These are phyloP conservation scores for Drosophila insularis DNA, from an alignment of 1,140 invertebrate genomes.

Conservation along the genomic window DNA sequence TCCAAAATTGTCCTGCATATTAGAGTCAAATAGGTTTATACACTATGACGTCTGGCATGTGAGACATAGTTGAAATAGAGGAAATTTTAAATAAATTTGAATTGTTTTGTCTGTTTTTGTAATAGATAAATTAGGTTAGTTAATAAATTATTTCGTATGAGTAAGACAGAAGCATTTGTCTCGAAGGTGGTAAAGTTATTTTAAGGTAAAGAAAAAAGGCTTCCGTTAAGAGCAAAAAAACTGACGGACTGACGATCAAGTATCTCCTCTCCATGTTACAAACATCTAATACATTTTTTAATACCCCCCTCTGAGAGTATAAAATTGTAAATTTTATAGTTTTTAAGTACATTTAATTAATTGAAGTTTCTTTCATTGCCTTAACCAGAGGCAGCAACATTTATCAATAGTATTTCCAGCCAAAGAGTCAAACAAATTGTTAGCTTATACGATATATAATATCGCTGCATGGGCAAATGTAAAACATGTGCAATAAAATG, in stretches of 20 bases:
- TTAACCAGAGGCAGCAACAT: not conserved
- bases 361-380: not conserved
- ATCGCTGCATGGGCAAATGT: constrained; percentile 47
- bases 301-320: too few species aligned
- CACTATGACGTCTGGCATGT: not conserved
- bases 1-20: not conserved
- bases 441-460: constrained; percentile 19
- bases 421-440: not conserved
- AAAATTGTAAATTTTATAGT: too few species aligned
- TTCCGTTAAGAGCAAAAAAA: too few species aligned
- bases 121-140: too few species aligned
- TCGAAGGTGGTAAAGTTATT: too few species aligned
- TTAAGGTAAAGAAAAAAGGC: too few species aligned
- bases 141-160: too few species aligned
- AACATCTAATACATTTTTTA: too few species aligned
- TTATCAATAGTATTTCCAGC: not conserved
- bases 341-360: too few species aligned
- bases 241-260: too few species aligned
- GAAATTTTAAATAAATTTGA: not conserved
- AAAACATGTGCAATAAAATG: constrained; percentile 59
- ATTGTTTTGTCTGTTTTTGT: not conserved
- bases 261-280: too few species aligned
- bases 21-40: not conserved
- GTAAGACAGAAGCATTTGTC: too few species aligned
- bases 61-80: not conserved